These are phyloP conservation scores for Heterocephalus glaber DNA, from an alignment of 2,113 vertebrate species.

Conservation along the genomic window DNA sequence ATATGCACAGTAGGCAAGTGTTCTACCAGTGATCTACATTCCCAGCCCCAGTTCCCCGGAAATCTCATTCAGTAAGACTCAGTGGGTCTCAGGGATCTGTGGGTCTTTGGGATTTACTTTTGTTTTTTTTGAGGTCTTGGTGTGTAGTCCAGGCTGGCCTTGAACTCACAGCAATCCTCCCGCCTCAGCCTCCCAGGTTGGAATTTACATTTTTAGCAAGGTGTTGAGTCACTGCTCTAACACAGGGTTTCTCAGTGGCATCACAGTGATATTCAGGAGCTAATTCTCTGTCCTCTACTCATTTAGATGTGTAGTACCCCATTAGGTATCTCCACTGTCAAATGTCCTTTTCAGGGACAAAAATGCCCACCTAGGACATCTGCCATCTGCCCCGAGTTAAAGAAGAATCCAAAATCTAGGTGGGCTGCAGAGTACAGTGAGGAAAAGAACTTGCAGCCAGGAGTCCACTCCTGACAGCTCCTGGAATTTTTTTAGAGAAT, in stretches of 20 bases:
- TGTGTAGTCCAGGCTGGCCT: too few species aligned
- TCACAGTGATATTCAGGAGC: background rate
- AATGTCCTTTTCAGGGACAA: background rate
- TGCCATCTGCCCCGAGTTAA: background rate
- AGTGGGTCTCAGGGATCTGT: background rate
- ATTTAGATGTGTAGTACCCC: background rate
- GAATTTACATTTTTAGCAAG: background rate
- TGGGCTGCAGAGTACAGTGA: background rate
- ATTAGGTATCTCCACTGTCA: background rate
- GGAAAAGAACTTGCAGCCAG: background rate
- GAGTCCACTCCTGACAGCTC: background rate
- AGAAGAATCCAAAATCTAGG: conserved; percentile 8
- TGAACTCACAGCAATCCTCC: too few species aligned
- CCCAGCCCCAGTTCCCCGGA: too few species aligned
- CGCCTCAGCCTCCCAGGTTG: too few species aligned
- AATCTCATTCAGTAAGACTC: background rate
- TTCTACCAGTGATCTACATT: background rate
- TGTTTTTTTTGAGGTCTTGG: too few species aligned
- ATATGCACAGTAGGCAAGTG: background rate
- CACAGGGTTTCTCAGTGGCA: background rate
- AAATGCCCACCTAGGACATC: background rate
- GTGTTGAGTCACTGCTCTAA: background rate
- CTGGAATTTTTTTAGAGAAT: background rate
- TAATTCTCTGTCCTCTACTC: background rate
- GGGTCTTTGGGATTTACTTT: background rate